Percentiles rank a stretch among this genome's conserved stretches.
These are phyloP conservation scores for Catharus bicknelli DNA, from an alignment of 2,113 vertebrate genomes.

Conservation along the genomic window DNA sequence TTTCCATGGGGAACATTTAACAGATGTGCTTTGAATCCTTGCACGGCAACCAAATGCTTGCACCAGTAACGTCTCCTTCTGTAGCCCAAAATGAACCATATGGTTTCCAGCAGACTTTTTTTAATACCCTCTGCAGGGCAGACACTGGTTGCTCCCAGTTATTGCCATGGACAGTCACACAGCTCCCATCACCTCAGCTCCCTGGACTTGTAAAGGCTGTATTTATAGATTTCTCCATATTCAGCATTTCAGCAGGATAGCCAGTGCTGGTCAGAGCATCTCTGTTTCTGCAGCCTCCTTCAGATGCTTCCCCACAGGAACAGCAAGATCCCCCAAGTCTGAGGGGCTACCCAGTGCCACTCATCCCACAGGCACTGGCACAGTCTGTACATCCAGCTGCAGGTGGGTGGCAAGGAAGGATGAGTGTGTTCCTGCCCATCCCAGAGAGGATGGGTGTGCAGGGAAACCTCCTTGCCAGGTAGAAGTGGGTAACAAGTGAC, in stretches of 20 bases:
- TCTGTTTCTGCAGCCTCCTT: not conserved
- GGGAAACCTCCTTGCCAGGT: not conserved
- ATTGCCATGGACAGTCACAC: not conserved
- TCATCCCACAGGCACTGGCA: not conserved
- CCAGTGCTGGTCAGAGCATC: not conserved
- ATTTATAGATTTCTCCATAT: not conserved
- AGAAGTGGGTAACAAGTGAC: not conserved
- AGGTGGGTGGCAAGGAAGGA: not conserved
- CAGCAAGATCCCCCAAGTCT: fast-evolving
- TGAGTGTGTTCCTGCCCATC: fast-evolving
- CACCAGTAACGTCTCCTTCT: not conserved
- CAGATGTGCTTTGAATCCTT: constrained; percentile 31
- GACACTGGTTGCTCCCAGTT: not conserved
- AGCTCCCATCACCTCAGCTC: not conserved
- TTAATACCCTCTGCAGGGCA: not conserved
- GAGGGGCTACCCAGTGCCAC: not conserved
- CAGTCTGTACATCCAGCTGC: not conserved
- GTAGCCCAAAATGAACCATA: not conserved
- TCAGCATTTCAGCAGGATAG: not conserved
- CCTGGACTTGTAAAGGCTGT: not conserved
- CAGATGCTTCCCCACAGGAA: fast-evolving
- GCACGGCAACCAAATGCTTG: not conserved
- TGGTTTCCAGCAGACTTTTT: not conserved
- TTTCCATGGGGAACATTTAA: constrained; percentile 4
- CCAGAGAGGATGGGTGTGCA: not conserved